Evolutionary conservation across 2,888 invertebrate genomes (phyloP).

Genomic region (Orthonychiurus folsomi): DNA sequence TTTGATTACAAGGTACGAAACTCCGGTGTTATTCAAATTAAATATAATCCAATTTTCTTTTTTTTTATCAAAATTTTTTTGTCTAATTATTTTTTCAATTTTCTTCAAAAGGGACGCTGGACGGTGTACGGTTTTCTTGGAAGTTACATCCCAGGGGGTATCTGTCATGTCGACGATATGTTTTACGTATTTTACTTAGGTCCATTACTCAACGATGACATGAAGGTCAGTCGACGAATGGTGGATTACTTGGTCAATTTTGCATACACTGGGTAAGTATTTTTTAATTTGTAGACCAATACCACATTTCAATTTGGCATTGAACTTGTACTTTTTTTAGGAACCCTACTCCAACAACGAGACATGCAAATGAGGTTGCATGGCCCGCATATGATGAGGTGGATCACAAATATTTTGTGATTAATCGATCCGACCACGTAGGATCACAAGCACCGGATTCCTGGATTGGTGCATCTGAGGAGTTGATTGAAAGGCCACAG

Average conservation of each 20-base stretch:
- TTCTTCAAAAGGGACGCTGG: conserved; percentile 8
- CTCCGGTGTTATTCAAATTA: too few species aligned
- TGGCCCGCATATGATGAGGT: neutral
- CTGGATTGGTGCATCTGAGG: neutral
- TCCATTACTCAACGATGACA: conserved; percentile 7
- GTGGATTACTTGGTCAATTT: conserved; percentile 21
- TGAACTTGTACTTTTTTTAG: neutral
- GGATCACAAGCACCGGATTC: neutral
- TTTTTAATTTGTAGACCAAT: neutral
- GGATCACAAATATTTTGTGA: neutral
- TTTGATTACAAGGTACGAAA: conserved; percentile 12
- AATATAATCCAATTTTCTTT: too few species aligned
- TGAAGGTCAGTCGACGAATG: conserved; percentile 2
- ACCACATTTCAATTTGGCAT: neutral
- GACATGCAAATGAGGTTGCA: neutral
- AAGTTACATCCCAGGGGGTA: neutral
- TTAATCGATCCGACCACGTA: neutral
- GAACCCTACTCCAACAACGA: neutral
- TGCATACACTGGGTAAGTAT: conserved; percentile 9
- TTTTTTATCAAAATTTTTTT: too few species aligned
- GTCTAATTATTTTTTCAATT: conserved; percentile 13
- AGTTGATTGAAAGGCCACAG: neutral
- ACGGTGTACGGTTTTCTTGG: conserved; percentile 9
- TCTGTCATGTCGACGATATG: conserved; percentile 12
- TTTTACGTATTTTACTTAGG: conserved; percentile 14